Base-by-base conservation (phyloP, 2,888 invertebrate genomes). In the Anarsia innoxiella region DNA sequence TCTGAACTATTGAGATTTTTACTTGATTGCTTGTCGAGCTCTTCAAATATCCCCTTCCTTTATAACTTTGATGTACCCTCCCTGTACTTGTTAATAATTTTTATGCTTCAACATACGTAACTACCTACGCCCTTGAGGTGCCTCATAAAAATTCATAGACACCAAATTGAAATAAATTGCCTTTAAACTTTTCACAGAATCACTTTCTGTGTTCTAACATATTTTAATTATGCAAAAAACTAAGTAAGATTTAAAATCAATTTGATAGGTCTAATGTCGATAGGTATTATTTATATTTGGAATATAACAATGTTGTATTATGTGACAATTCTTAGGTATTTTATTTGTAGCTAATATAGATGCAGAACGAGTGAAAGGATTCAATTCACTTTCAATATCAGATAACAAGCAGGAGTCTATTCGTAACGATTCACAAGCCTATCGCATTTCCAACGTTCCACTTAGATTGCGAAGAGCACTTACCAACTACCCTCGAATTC, bases 1-100 rank as follows among this genome's bases (percentile, higher is more conserved):
- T 74, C 72, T 72, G 71, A 82, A 80, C 82, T 83, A 82, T 83
- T 80, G 72, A 82, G 77, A 82, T 80, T 82, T 79, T 83, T 80
- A 71, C 79, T 80, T 82, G 79, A 82, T 83, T 83, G 83, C 82
- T 84, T 82, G 80, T 75, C 57, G 73, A 78, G 74, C 78, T 74
- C 82, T 84, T 78, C 72, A 79, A 74, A 77, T 66, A 76, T 76
- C 72, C 83, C 79, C 65, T 63, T 71, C 73, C 65, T 64, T 69
- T 75, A 77, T 60, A 70, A 78, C 78, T 80, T 82, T 80, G 79
- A 82, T 82, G 78, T 77, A 70, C 72, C 65, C 75, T 67, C 70
- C 73, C 70, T 59, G 54, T 58, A 55, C 66, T 66, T 74, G 80
- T 78, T 82, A 84, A 83, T 83, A 79, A 80, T 82, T 82, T 78